Base-by-base conservation (phyloP, 1,140 invertebrate genomes). In the Achroia grisella region DNA sequence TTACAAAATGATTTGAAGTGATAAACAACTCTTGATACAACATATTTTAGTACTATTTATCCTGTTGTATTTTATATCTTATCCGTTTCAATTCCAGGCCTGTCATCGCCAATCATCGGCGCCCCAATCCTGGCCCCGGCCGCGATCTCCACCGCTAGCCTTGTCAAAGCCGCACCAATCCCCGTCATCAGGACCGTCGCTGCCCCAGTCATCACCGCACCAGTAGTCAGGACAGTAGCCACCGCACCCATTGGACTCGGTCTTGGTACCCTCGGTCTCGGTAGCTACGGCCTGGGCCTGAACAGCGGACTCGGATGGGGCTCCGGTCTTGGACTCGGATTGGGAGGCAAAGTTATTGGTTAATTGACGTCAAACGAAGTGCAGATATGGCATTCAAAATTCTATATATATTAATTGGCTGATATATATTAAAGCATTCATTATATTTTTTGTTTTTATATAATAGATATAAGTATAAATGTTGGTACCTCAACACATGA, bases 161-260 rank as follows among this genome's bases (percentile, higher is more conserved):
- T 76, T 5, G 41, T 62, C n/a, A 77, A 72, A 39, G 75, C 75
- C 0, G 62, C 77, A 5, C 72, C 77, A 3, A 78, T 81, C 13
- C 62, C 75, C 5, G 43, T 78, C 5, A 63, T 82, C 46, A 69
- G 52, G 37, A 72, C 60, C 14, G 40, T 60, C 3, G 56, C 60
- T 0, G 57, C 71, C 6, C 74, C 74, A 8, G 49, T 79, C 34
- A 57, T 71, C 17, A 54, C 62, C 12, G 57, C 63, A 0, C 75
- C 78, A 4, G 44, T 82, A 4, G 15, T 78, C 5, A 67, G 57
- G 14, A 65, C 67, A 15, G 62, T 77, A 1, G 43, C 47, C 23
- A 39, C 42, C 29, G 45, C 39, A 30, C 15, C 49, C 15, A 32
- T 28, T n/a, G 49, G 48, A 9, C 10, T 42, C 9, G 50, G 54